Evolutionary conservation across 2,797 vertebrate species (phyloP), one percentile per base, ranked within the genome.

Genomic region (Hydrocynus forskahlii): DNA sequence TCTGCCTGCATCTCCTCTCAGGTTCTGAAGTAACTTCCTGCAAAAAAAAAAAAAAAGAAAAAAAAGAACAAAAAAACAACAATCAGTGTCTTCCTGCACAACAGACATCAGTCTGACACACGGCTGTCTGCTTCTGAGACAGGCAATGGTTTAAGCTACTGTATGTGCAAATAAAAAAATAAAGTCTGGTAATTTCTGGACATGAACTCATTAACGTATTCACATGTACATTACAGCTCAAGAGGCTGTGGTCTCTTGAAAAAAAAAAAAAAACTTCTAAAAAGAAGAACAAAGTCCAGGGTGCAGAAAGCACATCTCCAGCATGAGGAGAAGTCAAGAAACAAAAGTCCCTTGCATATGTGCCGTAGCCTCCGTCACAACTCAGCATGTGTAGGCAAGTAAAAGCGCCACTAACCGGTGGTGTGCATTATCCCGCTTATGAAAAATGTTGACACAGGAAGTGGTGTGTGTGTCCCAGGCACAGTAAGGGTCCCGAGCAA

Each of bases 401-500:
- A 57, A 43, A 43, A 1, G 29, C 54, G 1, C 52, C 64, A 75
- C 86, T 83, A 54, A 98, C 97, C 96, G 23, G 7, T 68, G 93
- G 80, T 84, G 77, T 81, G 79, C 19, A 19, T 83, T 17, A 59
- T 79, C 74, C 79, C 64, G 69, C 55, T 63, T 81, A 54, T 94
- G 90, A 43, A 94, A 87, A 89, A 96, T 93, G 72, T 92, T 85
- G 74, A 92, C 55, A 16, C 98, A 99, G 78, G 91, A 84, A 0
- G 88, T 74, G 5, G 85, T 10, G 2, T 52, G 83, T 0, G 88
- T 87, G 90, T 94, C 93, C 98, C 98, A 99, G 81, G 97, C 97
- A 25, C 98, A 99, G 84, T 98, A 96, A 2, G 97, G 98, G 92
- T 99, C 97, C 66, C 97, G 94, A 2, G 97, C 94, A 79, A 99